Base-by-base conservation (phyloP, 2,113 vertebrate genomes). In the Himantopus leucocephalus region DNA sequence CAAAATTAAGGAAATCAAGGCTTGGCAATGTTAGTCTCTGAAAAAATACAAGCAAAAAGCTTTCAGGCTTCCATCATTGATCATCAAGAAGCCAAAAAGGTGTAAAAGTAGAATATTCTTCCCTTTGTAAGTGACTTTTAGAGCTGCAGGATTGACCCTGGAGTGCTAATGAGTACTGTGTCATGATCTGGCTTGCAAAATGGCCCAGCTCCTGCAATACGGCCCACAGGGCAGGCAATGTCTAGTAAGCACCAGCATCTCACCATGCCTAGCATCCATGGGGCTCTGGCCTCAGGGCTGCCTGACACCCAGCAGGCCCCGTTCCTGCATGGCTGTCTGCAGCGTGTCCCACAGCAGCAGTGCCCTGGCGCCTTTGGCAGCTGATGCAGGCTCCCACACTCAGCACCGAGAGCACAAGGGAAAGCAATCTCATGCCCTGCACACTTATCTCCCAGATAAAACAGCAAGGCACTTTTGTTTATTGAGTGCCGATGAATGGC, bases 251-350 rank as follows among this genome's bases (percentile, higher is more conserved):
- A 23, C 6, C 58, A 52, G 39, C 63, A 37, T 27, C 73, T 86
- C 9, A 0, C 30, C 3, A 1, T 34, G 13, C 30, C 34, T 16
- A 8, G 48, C 30, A 7, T 6, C 10, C 0, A 0, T 7, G 70
- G 37, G 41, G 21, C 35, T 89, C 8, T 5, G 5, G 58, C 30
- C 77, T 56, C 7, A 5, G 64, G 30, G 29, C 56, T 62, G 47
- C 35, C 75, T 55, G 66, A 10, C 71, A 34, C 29, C 26, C 19
- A 1, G 70, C 48, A n/a, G 43, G 30, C 34, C 50, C n/a, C 0
- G 0, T 34, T 77, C 82, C 64, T 39, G 29, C 14, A 1, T 1
- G 3, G 32, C 75, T 52, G 15, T 30, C 34, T 2, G 0, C 75
- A 53, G 68, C 4, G 0, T 20, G 47, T 58, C 64, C 64, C 56